Base-by-base conservation (phyloP, 2,113 vertebrate genomes). In the Odontophorus gujanensis region DNA sequence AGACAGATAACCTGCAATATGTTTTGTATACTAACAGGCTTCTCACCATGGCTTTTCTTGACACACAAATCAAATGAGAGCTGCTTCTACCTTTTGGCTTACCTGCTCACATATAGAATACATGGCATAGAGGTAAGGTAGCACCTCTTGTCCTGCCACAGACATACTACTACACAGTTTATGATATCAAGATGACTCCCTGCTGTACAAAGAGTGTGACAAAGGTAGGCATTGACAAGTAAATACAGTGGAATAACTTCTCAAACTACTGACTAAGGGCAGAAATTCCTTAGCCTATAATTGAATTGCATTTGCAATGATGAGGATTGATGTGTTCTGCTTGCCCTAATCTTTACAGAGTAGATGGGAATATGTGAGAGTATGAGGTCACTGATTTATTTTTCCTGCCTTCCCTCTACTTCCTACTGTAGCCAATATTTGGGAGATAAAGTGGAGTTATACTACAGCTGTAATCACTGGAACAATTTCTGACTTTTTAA, bases 101-200 rank as follows among this genome's bases (percentile, higher is more conserved):
- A 55, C 5, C 42, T 30, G 32, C 36, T 32, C 32, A 6, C n/a
- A 53, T 3, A 6, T 66, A 38, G 73, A 53, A 55, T 45, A 69
- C 5, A 16, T 1, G n/a, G 21, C 18, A 76, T 2, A 79, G n/a
- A 84, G 30, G 2, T 11, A 81, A 59, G 8, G 45, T 0, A 20
- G 28, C 22, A 63, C 11, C 0, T 73, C 10, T 61, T 53, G 19
- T 36, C 30, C 51, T 82, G n/a, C 53, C 18, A 38, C 11, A 38
- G 3, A 36, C 13, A 80, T 28, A 11, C 18, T 45, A 21, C 57
- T 81, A 19, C 85, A 62, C 0, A 80, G 50, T 21, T 38, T 20
- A 5, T 7, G 40, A 65, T 28, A 69, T 20, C n/a, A 82, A 50
- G 36, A 76, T 7, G 30, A 71, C 20, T 20, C 53, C 80, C 22